Percentiles rank a stretch among this genome's conserved stretches.
These are phyloP conservation scores for Conistra vaccinii DNA, from an alignment of 2,888 invertebrate genomes.

Conservation along the genomic window DNA sequence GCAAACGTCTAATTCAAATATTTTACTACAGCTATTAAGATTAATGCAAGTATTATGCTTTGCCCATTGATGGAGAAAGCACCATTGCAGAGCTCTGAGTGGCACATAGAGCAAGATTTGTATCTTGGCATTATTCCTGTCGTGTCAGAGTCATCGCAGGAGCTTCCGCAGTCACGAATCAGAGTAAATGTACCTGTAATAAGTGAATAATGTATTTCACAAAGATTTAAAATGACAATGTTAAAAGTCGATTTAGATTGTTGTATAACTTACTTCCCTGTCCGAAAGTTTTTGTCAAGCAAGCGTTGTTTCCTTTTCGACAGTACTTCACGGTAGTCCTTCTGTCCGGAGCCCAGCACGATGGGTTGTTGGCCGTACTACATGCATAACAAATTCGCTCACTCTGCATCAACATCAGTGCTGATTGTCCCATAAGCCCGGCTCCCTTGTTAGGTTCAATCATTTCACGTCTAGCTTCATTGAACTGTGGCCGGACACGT, in stretches of 20 bases:
- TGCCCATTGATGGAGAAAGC: conserved; percentile 71
- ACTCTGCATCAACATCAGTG: conserved; percentile 69
- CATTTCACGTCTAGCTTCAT: conserved; percentile 48
- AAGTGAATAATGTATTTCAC: not conserved
- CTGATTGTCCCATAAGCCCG: conserved; percentile 67
- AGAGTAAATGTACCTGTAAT: conserved; percentile 76
- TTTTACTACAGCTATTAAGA: conserved; percentile 63
- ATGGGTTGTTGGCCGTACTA: conserved; percentile 77
- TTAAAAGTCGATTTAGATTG: not conserved
- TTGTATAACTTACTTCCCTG: conserved; percentile 71
- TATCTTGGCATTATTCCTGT: conserved; percentile 70
- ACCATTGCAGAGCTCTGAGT: conserved; percentile 80
- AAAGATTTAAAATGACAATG: not conserved
- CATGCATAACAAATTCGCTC: conserved; percentile 83
- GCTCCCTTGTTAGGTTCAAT: conserved; percentile 71
- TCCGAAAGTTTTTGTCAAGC: conserved; percentile 78
- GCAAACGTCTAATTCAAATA: conserved; percentile 38
- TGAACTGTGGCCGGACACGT: conserved; percentile 28
- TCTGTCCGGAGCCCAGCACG: conserved; percentile 78
- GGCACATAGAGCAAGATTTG: conserved; percentile 79
- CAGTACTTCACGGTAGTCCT: conserved; percentile 84
- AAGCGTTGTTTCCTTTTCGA: conserved; percentile 74
- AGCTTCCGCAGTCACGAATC: conserved; percentile 80
- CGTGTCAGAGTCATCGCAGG: conserved; percentile 71
- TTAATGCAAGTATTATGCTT: conserved; percentile 64